Evolutionary conservation across 2,888 invertebrate genomes (phyloP).

Genomic region (Andrena flavipes): DNA sequence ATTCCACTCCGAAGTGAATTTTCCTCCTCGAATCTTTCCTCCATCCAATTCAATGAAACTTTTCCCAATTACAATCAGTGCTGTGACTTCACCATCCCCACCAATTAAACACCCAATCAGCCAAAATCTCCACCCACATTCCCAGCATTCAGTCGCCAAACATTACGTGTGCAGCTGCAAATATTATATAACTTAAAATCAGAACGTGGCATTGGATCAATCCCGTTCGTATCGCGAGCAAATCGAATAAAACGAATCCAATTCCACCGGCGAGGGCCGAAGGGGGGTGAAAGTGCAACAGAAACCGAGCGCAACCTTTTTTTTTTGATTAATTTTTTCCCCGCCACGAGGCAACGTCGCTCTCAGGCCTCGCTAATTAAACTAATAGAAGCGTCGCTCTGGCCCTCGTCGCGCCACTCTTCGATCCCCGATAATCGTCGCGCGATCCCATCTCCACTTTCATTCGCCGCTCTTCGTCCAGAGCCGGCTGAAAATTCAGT

Average conservation of each 20-base stretch:
- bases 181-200: conserved; percentile 28
- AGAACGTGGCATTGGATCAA: conserved; percentile 7
- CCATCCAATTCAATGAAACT: too few species aligned
- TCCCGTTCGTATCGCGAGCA: conserved; percentile 5
- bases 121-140: too few species aligned
- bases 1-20: too few species aligned
- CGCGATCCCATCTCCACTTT: not conserved
- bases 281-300: not conserved
- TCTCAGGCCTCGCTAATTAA: not conserved
- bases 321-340: not conserved
- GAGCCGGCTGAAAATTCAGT: not conserved
- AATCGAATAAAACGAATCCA: conserved; percentile 21
- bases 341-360: not conserved
- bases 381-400: conserved; percentile 1
- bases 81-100: too few species aligned
- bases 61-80: too few species aligned
- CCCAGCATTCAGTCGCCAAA: too few species aligned
- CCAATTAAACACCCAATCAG: too few species aligned
- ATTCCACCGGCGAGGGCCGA: not conserved
- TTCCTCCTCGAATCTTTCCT: too few species aligned
- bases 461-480: not conserved
- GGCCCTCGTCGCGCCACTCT: not conserved
- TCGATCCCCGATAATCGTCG: conserved; percentile 5
- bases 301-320: not conserved
- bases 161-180: not conserved